phyloP scores from a whole-genome alignment of 64 coral and sea anemone species.

The Acropora yongei region DNA sequence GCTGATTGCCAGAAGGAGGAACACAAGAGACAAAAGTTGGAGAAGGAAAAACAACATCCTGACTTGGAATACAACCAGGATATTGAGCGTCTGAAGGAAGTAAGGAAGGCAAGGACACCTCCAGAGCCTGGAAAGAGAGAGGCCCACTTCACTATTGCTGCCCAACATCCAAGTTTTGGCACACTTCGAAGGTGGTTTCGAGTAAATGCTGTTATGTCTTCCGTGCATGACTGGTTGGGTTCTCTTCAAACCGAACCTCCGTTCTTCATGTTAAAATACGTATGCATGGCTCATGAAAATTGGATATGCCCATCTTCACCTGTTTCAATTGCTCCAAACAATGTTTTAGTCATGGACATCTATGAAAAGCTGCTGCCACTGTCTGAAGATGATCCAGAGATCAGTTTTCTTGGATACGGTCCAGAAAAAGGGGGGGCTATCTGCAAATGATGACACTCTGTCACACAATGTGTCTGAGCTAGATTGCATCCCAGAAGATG shows the following conservation, averaged over 20 bases:
- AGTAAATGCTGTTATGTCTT: slow-evolving; percentile 17
- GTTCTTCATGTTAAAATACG: slow-evolving; percentile 24
- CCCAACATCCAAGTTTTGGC: slow-evolving; percentile 33
- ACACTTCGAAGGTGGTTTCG: slow-evolving; percentile 43
- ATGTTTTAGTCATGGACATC: slow-evolving; percentile 35
- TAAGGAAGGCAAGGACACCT: slow-evolving; percentile 28
- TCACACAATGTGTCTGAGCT: slow-evolving; percentile 2
- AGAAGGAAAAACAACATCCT: slow-evolving; percentile 1
- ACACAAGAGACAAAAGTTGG: slow-evolving; percentile 38
- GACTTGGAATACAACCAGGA: slow-evolving; percentile 17
- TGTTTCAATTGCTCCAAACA: slow-evolving; percentile 49
- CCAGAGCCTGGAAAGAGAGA: slow-evolving; percentile 35
- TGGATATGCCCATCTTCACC: slow-evolving; percentile 20
- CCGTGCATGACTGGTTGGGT: slow-evolving; percentile 52
- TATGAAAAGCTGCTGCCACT: slow-evolving; percentile 17
- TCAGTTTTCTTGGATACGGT: slow-evolving; percentile 46
- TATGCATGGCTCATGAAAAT: slow-evolving; percentile 7
- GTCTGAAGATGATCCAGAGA: slow-evolving; percentile 24
- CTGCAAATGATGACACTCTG: slow-evolving; percentile 35
- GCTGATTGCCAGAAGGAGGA: slow-evolving; percentile 10
- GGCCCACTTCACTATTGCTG: slow-evolving; percentile 38
- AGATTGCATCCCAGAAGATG: slow-evolving; percentile 12
- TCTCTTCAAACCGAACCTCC: slow-evolving; percentile 31
- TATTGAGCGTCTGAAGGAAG: slow-evolving; percentile 32
- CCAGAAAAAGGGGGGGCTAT: neutral